These are phyloP conservation scores for Urocolius indicus DNA, from an alignment of 2,113 vertebrate species.

Conservation along the genomic window DNA sequence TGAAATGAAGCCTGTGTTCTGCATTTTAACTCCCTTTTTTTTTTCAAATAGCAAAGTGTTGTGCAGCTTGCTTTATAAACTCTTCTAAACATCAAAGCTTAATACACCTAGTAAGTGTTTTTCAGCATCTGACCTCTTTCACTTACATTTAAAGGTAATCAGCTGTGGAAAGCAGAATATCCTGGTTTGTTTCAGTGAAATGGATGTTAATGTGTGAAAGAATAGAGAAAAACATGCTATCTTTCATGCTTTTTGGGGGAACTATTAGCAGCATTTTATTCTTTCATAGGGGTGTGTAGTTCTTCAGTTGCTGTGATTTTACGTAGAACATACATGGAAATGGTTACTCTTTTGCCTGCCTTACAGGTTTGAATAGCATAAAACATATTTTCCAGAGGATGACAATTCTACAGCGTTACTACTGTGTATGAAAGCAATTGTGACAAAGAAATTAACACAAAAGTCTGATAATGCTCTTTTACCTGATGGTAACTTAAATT, in stretches of 20 bases:
- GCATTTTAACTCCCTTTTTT: background rate
- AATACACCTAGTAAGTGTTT: background rate
- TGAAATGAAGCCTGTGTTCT: background rate
- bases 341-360: background rate
- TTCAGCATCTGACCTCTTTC: background rate
- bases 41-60: background rate
- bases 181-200: background rate
- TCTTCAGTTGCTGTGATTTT: background rate
- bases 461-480: background rate
- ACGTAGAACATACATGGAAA: background rate
- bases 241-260: background rate
- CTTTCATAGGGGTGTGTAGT: background rate
- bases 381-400: background rate
- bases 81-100: background rate
- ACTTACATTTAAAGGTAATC: background rate
- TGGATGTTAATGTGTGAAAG: background rate
- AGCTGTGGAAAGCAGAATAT: background rate
- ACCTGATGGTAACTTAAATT: background rate
- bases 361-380: background rate
- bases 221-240: background rate
- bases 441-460: background rate
- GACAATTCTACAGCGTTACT: background rate
- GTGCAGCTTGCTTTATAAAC: background rate
- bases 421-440: background rate
- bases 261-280: background rate